Percentiles rank a stretch among this genome's conserved stretches.
Conservation (phyloP, 2,888 invertebrate species). For the Carterocephalus palaemon region DNA sequence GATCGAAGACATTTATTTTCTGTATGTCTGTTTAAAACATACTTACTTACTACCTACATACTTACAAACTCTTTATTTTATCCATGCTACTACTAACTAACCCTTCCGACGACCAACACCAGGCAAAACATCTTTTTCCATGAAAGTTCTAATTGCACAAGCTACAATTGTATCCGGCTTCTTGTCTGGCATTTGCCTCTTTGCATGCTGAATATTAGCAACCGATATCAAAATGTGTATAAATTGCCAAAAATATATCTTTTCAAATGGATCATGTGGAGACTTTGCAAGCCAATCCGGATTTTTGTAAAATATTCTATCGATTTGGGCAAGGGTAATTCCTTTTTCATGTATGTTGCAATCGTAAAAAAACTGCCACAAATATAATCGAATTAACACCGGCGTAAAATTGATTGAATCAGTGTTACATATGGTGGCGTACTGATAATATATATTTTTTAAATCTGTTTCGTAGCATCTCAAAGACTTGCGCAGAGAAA, state of each 20-base stretch:
- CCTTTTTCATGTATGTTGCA: conserved; percentile 71
- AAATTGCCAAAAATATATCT: conserved; percentile 81
- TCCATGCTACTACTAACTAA: too few species aligned
- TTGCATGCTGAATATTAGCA: conserved; percentile 67
- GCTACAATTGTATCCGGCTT: conserved; percentile 71
- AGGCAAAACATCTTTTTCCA: conserved; percentile 69
- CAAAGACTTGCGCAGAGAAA: conserved; percentile 63
- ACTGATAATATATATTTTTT: conserved; percentile 71
- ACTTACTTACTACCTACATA: too few species aligned
- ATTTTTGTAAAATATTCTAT: conserved; percentile 68
- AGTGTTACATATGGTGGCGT: conserved; percentile 68
- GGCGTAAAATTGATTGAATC: conserved; percentile 58
- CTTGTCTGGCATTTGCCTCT: conserved; percentile 47
- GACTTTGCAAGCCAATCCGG: conserved; percentile 63
- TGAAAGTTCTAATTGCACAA: conserved; percentile 72
- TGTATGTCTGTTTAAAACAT: too few species aligned
- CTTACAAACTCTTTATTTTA: too few species aligned
- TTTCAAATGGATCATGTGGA: conserved; percentile 78
- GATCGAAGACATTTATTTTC: too few species aligned
- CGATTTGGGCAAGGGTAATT: conserved; percentile 72
- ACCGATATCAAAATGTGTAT: conserved; percentile 75
- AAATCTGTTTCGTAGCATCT: conserved; percentile 67
- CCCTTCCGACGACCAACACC: conserved; percentile 61
- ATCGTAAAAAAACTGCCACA: conserved; percentile 81
- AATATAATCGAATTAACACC: conserved; percentile 71